Conservation (phyloP, 2,797 vertebrate genomes). For the Chelidonichthys spinosus region DNA sequence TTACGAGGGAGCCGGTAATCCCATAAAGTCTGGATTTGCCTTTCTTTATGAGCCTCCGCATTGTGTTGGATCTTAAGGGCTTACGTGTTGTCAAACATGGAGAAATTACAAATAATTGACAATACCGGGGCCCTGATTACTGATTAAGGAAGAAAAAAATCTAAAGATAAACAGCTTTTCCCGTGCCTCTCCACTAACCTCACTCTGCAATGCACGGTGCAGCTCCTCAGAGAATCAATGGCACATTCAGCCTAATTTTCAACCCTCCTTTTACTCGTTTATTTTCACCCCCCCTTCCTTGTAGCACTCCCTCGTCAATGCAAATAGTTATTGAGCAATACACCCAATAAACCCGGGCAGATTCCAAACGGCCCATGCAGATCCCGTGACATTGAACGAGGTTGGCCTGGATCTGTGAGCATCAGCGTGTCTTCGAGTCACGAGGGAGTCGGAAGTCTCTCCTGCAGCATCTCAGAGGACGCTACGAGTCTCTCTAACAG, state of each 20-base stretch:
- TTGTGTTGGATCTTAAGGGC: slow-evolving; percentile 76
- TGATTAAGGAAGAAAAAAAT: slow-evolving; percentile 69
- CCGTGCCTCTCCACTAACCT: slow-evolving; percentile 47
- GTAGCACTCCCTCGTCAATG: slow-evolving; percentile 39
- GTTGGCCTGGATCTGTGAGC: slow-evolving; percentile 57
- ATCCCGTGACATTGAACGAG: slow-evolving; percentile 57
- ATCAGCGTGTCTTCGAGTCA: slow-evolving; percentile 53
- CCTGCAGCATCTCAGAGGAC: slow-evolving; percentile 13
- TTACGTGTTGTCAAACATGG: slow-evolving; percentile 76
- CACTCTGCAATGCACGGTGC: slow-evolving; percentile 31
- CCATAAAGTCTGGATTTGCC: slow-evolving; percentile 82
- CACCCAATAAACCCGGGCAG: slow-evolving; percentile 39
- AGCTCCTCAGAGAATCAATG: slow-evolving; percentile 58
- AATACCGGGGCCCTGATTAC: slow-evolving; percentile 74
- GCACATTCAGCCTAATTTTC: slow-evolving; percentile 56
- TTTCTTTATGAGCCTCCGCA: slow-evolving; percentile 78
- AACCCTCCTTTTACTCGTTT: slow-evolving; percentile 51
- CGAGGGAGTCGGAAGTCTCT: slow-evolving; percentile 30
- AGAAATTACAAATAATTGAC: slow-evolving; percentile 82
- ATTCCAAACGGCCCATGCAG: slow-evolving; percentile 25
- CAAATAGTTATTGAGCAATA: slow-evolving; percentile 42
- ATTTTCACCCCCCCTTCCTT: slow-evolving; percentile 51
- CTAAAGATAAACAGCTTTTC: slow-evolving; percentile 76
- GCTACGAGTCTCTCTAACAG: slow-evolving; percentile 17
- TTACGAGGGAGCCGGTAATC: slow-evolving; percentile 81